Percentiles rank a stretch among this genome's conserved stretches.
Conservation (phyloP, 2,113 vertebrate species). For the Haemorhous mexicanus region DNA sequence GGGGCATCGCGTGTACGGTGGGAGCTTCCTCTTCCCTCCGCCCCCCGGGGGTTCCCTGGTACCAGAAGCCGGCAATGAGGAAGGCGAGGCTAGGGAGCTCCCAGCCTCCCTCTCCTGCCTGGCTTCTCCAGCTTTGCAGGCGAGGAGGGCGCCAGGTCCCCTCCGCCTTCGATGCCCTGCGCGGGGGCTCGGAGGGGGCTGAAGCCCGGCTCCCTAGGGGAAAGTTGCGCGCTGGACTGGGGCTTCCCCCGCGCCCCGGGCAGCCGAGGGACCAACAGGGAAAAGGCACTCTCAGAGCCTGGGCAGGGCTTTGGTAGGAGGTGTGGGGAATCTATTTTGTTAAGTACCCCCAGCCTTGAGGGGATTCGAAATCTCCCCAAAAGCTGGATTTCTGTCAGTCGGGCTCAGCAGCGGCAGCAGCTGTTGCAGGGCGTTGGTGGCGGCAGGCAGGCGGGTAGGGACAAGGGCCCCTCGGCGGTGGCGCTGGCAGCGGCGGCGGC, state of each 20-base stretch:
- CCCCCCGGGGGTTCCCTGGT: neutral
- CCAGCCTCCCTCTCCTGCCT: neutral
- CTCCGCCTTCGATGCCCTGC: neutral
- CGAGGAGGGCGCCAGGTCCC: neutral
- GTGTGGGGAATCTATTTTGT: neutral
- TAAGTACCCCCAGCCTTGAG: neutral
- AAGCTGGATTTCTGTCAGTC: neutral
- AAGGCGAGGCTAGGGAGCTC: neutral
- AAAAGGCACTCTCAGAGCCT: neutral
- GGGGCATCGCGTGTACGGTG: accelerated
- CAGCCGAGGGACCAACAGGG: neutral
- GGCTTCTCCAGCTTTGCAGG: neutral
- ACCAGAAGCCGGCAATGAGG: neutral
- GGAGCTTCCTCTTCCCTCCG: neutral
- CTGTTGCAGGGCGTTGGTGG: neutral
- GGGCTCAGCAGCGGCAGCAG: neutral
- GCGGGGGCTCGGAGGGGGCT: neutral
- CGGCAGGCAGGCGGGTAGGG: no score
- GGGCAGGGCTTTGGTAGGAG: neutral
- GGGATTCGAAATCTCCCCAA: neutral
- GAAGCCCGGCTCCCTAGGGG: neutral
- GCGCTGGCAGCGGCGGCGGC: accelerated
- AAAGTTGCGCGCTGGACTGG: neutral
- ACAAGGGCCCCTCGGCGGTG: accelerated
- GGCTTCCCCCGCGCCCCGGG: neutral